phyloP scores from a whole-genome alignment of 2,888 invertebrate species.

The Euzetes globulus region DNA sequence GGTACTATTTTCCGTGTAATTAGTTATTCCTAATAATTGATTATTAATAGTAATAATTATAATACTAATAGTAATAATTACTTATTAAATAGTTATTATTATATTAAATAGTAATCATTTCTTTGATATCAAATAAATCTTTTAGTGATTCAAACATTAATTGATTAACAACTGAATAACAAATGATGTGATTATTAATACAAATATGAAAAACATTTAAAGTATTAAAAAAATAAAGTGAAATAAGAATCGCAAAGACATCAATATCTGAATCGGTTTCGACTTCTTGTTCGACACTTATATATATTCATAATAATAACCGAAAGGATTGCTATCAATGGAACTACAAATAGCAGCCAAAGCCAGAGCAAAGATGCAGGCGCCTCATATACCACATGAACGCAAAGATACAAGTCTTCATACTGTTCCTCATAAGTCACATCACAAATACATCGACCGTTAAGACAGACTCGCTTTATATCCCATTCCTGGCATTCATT shows the following conservation, averaged over 20 bases:
- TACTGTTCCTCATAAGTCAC: background rate
- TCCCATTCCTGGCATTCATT: conserved; percentile 16
- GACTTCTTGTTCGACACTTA: background rate
- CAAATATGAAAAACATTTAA: background rate
- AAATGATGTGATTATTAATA: no score
- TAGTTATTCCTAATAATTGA: no score
- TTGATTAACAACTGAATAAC: no score
- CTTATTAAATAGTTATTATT: no score
- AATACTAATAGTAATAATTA: no score
- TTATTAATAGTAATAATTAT: no score
- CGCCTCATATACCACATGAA: background rate
- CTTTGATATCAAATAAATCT: no score
- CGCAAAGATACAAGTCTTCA: background rate
- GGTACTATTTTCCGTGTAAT: no score
- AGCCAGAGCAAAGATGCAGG: conserved; percentile 3
- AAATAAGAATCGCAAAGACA: no score
- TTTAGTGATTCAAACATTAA: no score
- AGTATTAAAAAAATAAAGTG: background rate
- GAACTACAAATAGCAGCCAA: conserved; percentile 6
- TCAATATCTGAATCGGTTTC: conserved; percentile 10
- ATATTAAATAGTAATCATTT: no score
- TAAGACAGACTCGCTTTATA: conserved; percentile 6
- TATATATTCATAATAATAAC: conserved; percentile 6
- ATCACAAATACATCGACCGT: background rate
- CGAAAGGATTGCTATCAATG: background rate